Percentiles rank a stretch among this genome's conserved stretches.
phyloP scores from a whole-genome alignment of 2,797 vertebrate genomes.

The Cynopterus sphinx region DNA sequence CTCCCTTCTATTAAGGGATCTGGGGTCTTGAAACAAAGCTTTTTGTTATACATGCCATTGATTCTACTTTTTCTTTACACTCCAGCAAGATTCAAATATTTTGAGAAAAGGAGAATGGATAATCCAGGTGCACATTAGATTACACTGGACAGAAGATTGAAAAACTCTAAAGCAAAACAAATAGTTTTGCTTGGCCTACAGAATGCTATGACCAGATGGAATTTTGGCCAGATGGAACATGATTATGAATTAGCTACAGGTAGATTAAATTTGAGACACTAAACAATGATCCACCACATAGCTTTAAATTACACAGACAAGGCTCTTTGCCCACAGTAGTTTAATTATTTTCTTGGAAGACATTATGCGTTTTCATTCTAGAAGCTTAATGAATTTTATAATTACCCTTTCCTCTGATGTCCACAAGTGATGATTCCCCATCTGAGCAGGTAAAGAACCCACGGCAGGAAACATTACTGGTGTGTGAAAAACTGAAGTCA shows the following conservation, averaged over 20 bases:
- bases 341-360: constrained; percentile 72
- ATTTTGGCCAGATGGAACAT: constrained; percentile 53
- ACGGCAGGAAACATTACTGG: constrained; percentile 9
- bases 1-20: background rate
- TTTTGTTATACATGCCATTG: background rate
- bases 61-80: constrained; percentile 27
- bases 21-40: constrained; percentile 16
- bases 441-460: constrained; percentile 48
- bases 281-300: constrained; percentile 32
- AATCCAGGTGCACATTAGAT: background rate
- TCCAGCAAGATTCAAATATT: constrained; percentile 52
- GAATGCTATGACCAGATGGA: constrained; percentile 45
- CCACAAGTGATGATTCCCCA: constrained; percentile 17
- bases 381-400: constrained; percentile 71
- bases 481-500: constrained; percentile 5
- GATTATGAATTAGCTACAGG: constrained; percentile 11
- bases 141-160: background rate
- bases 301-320: constrained; percentile 64
- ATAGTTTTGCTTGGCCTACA: background rate
- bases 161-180: constrained; percentile 15
- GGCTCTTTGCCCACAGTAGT: constrained; percentile 10
- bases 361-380: constrained; percentile 33
- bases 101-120: constrained; percentile 37
- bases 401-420: constrained; percentile 54
- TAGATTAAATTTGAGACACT: constrained; percentile 45